phyloP scores from a whole-genome alignment of 2,888 invertebrate species.

The Lypha dubia region DNA sequence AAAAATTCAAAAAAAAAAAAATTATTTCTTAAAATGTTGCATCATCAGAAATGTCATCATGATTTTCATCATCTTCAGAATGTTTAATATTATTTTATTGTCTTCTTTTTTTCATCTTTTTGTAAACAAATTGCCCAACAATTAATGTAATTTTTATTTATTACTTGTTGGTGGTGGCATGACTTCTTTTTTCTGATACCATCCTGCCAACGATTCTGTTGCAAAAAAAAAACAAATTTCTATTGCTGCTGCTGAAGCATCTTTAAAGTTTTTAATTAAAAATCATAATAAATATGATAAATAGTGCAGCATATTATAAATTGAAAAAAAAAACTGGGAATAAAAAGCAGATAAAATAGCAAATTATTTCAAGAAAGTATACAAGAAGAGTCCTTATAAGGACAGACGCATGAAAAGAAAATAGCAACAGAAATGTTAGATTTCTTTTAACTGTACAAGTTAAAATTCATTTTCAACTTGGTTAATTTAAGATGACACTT shows the following conservation, averaged over 20 bases:
- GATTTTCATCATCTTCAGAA: neutral
- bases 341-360: constrained; percentile 13
- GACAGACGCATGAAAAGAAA: neutral
- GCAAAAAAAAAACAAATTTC: constrained; percentile 2
- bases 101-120: too few species aligned
- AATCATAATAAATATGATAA: constrained; percentile 73
- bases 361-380: constrained; percentile 43
- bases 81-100: constrained; percentile 8
- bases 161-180: constrained; percentile 24
- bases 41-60: constrained; percentile 6
- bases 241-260: constrained; percentile 33
- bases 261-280: constrained; percentile 72
- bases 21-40: neutral
- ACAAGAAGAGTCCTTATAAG: neutral
- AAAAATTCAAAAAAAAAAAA: neutral
- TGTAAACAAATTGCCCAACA: constrained; percentile 62
- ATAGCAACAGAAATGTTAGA: constrained; percentile 16
- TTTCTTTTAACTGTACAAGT: constrained; percentile 55
- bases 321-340: neutral
- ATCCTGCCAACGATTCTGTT: neutral
- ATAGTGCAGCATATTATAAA: constrained; percentile 43
- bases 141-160: constrained; percentile 66
- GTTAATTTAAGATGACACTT: constrained; percentile 72
- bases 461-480: constrained; percentile 61
- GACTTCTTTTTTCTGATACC: neutral